A percentile compares a stretch with the other conserved stretches of the same genome.
phyloP scores from a whole-genome alignment of 2,797 vertebrate genomes.

The Sylvilagus floridanus region DNA sequence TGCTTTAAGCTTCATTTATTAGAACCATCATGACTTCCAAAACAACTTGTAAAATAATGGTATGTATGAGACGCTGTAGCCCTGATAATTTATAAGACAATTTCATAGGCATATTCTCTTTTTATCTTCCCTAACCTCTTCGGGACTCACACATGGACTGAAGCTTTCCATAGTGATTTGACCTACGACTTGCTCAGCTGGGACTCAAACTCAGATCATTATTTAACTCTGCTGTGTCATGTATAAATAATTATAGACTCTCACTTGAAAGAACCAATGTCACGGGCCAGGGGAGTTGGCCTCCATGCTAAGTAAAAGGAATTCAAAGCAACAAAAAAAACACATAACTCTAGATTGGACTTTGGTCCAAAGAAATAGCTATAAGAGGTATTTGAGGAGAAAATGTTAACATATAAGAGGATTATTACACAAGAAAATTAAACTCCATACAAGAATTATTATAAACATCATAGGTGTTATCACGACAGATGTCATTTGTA shows the following conservation, averaged over 20 bases:
- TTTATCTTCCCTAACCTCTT: conserved; percentile 25
- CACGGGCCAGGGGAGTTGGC: background rate
- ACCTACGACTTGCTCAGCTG: conserved; percentile 30
- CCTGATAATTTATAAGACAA: conserved; percentile 34
- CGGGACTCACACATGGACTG: background rate
- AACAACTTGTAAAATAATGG: conserved; percentile 30
- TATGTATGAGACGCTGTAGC: background rate
- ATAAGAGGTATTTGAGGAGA: background rate
- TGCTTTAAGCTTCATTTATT: conserved; percentile 40
- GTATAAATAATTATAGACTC: conserved; percentile 25
- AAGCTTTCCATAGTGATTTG: background rate
- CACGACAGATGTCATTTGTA: background rate
- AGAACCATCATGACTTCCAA: conserved; percentile 29
- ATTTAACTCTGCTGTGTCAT: conserved; percentile 31
- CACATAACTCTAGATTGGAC: background rate
- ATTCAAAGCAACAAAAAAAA: conserved; percentile 11
- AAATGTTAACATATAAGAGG: background rate
- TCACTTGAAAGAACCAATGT: background rate
- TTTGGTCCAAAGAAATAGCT: background rate
- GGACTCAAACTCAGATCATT: conserved; percentile 28
- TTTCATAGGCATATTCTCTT: conserved; percentile 31
- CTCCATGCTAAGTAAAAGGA: conserved; percentile 22
- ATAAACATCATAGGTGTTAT: background rate
- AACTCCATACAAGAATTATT: background rate
- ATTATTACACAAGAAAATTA: background rate